These are phyloP conservation scores for Anisognathus igniventris DNA, from an alignment of 2,797 vertebrate species.

Conservation along the genomic window DNA sequence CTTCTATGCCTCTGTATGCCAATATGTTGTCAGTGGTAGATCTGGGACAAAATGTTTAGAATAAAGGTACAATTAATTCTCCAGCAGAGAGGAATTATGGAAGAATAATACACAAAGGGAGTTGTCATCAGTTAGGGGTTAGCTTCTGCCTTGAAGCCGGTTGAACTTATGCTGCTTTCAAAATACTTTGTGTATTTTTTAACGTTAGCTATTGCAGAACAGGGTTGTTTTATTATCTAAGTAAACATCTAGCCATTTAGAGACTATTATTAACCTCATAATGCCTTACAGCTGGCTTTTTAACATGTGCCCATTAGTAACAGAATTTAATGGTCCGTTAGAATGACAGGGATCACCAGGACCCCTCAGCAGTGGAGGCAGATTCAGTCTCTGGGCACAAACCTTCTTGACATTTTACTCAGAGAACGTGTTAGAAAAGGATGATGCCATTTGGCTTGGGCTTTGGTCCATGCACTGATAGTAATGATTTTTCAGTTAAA, in stretches of 20 bases:
- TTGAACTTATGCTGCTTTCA: neutral
- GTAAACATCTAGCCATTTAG: neutral
- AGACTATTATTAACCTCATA: neutral
- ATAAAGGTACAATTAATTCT: neutral
- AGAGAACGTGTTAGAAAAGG: neutral
- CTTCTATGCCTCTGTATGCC: neutral
- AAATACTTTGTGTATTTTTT: neutral
- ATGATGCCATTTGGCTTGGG: neutral
- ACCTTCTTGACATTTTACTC: neutral
- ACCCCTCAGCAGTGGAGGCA: neutral
- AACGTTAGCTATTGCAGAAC: neutral
- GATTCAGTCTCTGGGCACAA: neutral
- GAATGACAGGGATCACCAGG: neutral
- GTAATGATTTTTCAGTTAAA: neutral
- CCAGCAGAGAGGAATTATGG: neutral
- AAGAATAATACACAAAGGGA: neutral
- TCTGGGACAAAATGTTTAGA: neutral
- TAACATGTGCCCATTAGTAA: neutral
- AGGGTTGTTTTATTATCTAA: neutral
- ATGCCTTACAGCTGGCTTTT: neutral
- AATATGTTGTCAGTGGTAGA: neutral
- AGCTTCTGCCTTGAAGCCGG: neutral
- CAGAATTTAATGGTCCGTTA: neutral
- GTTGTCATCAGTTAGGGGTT: neutral
- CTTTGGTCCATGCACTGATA: neutral